Conservation (phyloP, 2,888 invertebrate genomes). For the Metacarcinus magister region DNA sequence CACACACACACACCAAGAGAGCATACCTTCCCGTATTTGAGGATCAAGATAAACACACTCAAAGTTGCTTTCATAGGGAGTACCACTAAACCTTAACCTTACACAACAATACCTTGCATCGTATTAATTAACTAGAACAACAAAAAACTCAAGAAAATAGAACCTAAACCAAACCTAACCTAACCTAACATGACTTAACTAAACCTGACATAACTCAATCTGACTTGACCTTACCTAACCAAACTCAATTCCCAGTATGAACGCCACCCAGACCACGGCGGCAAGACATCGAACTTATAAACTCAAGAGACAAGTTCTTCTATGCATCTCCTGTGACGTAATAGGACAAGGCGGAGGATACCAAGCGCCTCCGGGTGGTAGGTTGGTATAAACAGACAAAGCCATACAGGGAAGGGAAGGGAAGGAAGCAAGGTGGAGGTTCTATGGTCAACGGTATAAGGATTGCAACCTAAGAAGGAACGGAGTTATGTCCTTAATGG, state of each 20-base stretch:
- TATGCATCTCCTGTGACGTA: too few species aligned
- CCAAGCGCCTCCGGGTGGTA: too few species aligned
- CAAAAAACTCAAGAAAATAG: neutral
- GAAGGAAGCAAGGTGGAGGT: neutral
- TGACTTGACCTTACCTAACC: neutral
- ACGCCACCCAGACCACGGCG: neutral
- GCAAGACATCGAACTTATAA: too few species aligned
- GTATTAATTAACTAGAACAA: too few species aligned
- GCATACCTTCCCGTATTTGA: neutral
- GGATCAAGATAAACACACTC: neutral
- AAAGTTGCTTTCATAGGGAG: too few species aligned
- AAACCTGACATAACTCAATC: neutral
- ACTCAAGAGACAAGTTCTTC: too few species aligned
- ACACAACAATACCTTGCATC: too few species aligned
- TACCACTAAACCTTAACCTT: too few species aligned
- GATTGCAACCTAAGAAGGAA: neutral
- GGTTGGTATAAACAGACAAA: too few species aligned
- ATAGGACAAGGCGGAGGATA: too few species aligned
- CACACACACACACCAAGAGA: neutral
- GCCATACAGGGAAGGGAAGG: neutral
- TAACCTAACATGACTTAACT: too few species aligned
- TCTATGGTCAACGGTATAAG: neutral
- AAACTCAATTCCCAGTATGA: neutral
- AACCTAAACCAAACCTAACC: neutral
- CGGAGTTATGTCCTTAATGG: neutral